A percentile compares a stretch with the other conserved stretches of the same genome.
Evolutionary conservation across 2,113 vertebrate genomes (phyloP).

Genomic region (Chaetorhynchus papuensis): DNA sequence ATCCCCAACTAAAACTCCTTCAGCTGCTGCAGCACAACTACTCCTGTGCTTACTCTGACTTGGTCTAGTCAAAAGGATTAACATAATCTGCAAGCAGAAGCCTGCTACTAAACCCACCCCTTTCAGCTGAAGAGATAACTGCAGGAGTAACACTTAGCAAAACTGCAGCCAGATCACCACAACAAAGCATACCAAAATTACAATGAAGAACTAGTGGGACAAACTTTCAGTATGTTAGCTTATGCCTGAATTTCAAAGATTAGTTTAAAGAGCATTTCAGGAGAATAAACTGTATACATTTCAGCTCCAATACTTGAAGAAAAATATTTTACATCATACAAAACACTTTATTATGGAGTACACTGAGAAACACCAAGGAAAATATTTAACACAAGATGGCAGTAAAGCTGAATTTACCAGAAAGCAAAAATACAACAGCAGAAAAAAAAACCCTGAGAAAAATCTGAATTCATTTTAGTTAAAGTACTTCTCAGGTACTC

Average conservation of each 20-base stretch:
- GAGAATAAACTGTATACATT: background rate
- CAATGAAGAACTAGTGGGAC: background rate
- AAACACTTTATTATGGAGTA: background rate
- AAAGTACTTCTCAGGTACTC: background rate
- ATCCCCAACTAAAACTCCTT: background rate
- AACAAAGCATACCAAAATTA: background rate
- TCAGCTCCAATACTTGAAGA: background rate
- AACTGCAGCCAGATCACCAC: background rate
- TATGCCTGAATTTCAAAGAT: background rate
- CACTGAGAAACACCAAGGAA: background rate
- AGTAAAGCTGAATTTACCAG: slow-evolving; percentile 51
- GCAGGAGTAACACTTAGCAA: background rate
- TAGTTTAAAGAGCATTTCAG: background rate
- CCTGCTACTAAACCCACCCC: background rate
- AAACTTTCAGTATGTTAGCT: background rate
- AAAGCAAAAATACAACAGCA: background rate
- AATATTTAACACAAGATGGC: slow-evolving; percentile 68
- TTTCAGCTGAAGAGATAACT: background rate
- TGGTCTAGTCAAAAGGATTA: background rate
- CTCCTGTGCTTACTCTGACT: background rate
- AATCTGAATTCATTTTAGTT: background rate
- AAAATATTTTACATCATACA: background rate
- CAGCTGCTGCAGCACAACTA: background rate
- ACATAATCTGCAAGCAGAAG: background rate
- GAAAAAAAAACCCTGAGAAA: background rate